Evolutionary conservation across 2,797 vertebrate genomes (phyloP).

Genomic region (Argyrosomus regius): DNA sequence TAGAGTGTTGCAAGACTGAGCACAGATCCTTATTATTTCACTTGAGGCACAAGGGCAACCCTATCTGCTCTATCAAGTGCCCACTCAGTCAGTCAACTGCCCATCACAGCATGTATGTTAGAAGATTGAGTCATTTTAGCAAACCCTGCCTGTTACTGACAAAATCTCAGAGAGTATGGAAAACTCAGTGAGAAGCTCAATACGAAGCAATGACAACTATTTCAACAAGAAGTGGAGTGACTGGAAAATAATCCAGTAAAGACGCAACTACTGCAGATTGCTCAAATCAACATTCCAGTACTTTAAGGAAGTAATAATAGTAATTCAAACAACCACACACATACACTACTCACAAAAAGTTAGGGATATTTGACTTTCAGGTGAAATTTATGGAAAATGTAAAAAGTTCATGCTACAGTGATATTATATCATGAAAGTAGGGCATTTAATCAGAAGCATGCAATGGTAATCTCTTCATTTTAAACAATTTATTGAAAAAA

Average conservation of each 20-base stretch:
- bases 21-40: slow-evolving; percentile 41
- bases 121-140: too few relatives aligned
- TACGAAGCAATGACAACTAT: not conserved
- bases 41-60: slow-evolving; percentile 34
- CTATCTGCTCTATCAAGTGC: slow-evolving; percentile 15
- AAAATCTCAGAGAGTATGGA: not conserved
- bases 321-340: not conserved
- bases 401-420: too few relatives aligned
- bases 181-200: not conserved
- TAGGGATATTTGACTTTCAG: too few relatives aligned
- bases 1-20: slow-evolving; percentile 21
- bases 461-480: too few relatives aligned
- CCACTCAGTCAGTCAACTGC: slow-evolving; percentile 8
- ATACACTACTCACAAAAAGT: too few relatives aligned
- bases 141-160: not conserved
- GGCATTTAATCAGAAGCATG: too few relatives aligned
- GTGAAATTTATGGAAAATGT: too few relatives aligned
- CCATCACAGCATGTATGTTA: slow-evolving; percentile 5
- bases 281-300: not conserved
- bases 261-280: too few relatives aligned
- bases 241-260: not conserved
- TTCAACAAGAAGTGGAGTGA: not conserved
- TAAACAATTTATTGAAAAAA: too few relatives aligned
- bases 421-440: too few relatives aligned
- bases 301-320: not conserved